These are phyloP conservation scores for Chunga burmeisteri DNA, from an alignment of 2,113 vertebrate genomes.

Conservation along the genomic window DNA sequence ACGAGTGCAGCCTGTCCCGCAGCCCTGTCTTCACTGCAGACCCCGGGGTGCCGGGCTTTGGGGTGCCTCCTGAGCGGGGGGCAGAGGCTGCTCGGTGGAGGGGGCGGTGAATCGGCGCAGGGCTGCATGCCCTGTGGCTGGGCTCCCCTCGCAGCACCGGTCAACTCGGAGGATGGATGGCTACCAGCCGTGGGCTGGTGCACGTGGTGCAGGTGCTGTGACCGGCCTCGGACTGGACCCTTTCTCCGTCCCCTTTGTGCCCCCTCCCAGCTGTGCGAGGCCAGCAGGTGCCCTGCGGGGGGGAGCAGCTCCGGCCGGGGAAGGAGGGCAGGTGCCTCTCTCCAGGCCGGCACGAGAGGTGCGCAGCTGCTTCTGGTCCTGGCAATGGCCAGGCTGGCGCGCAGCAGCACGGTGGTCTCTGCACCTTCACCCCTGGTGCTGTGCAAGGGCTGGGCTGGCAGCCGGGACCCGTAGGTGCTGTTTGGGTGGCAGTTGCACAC, in stretches of 20 bases:
- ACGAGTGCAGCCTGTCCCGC: rapidly evolving
- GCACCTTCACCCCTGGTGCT: background rate
- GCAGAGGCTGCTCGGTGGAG: background rate
- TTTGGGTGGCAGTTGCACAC: background rate
- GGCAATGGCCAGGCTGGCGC: rapidly evolving
- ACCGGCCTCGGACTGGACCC: background rate
- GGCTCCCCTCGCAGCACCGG: background rate
- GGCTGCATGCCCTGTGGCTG: background rate
- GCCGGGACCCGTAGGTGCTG: background rate
- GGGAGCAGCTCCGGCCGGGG: background rate
- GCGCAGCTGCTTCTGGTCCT: background rate
- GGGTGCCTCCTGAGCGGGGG: background rate
- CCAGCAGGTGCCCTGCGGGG: rapidly evolving
- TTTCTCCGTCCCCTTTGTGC: background rate
- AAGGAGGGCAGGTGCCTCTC: background rate
- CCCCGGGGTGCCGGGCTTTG: rapidly evolving
- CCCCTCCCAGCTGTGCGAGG: background rate
- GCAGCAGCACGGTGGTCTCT: rapidly evolving
- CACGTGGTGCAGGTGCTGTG: rapidly evolving
- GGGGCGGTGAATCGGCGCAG: background rate
- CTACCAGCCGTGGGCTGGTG: background rate
- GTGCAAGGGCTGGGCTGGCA: background rate
- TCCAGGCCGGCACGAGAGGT: rapidly evolving
- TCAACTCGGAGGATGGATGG: background rate
- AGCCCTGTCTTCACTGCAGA: background rate